Percentiles rank a stretch among this genome's conserved stretches.
phyloP scores from a whole-genome alignment of 2,113 vertebrate species.

The Acrocephalus kingi region DNA sequence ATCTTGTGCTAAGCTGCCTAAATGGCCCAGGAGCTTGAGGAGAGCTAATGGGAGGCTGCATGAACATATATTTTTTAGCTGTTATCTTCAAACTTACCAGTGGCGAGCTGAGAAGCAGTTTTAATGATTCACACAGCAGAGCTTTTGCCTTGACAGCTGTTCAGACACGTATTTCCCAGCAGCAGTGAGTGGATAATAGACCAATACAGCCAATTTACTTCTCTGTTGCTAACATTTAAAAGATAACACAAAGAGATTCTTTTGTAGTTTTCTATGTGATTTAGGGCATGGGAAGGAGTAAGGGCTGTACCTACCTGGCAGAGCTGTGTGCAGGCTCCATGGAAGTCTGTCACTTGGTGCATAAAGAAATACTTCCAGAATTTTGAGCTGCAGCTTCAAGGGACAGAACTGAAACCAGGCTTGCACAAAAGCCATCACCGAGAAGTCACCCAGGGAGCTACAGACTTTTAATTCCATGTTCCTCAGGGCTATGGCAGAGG shows the following conservation, averaged over 20 bases:
- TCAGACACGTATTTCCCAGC: neutral
- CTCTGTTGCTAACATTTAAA: neutral
- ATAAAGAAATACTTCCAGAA: neutral
- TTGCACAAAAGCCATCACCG: neutral
- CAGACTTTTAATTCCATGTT: neutral
- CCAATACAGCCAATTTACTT: neutral
- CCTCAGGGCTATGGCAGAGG: neutral
- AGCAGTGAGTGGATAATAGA: neutral
- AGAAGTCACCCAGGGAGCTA: neutral
- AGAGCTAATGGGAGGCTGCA: neutral
- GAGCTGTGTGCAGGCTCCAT: neutral
- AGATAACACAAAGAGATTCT: neutral
- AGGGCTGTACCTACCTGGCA: neutral
- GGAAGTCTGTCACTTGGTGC: neutral
- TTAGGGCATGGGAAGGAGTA: neutral
- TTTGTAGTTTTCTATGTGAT: neutral
- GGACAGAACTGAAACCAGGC: neutral
- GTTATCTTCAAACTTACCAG: constrained; percentile 6
- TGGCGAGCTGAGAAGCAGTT: neutral
- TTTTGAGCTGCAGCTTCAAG: neutral
- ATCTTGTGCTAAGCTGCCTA: constrained; percentile 11
- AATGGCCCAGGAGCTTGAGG: neutral
- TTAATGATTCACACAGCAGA: constrained; percentile 17
- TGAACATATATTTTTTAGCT: neutral
- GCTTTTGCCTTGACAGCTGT: neutral